Evolutionary conservation across 2,113 vertebrate species (phyloP), one percentile per base, ranked within the genome.

Genomic region (Prolemur simus): DNA sequence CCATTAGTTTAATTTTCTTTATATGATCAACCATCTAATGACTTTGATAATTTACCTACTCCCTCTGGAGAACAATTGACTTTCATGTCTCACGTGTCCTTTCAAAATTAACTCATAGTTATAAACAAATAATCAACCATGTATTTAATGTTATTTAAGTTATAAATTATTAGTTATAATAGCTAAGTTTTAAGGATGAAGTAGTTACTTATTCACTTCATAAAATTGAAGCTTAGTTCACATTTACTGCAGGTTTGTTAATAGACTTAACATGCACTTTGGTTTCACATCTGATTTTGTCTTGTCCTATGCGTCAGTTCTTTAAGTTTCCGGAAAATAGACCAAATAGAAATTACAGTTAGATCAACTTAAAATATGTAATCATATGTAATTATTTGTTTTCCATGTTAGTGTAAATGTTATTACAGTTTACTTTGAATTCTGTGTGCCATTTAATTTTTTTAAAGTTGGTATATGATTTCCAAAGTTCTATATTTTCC

Each of bases 1-100:
- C 95, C 91, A 83, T 97, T 97, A 96, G 77, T 66, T 84, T 94
- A 91, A 96, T 90, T 93, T 94, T 96, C 37, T 64, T 93, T 89
- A 85, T 20, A 68, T 56, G 23, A 49, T 34, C 56, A 92, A 63
- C 64, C 54, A 60, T 71, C 54, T 87, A 95, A 91, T 86, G 90
- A 90, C 47, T 69, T 94, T 81, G 45, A 54, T 91, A 73, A 94
- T 87, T 91, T 96, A 66, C 34, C 13, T 87, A 58, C 52, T 82
- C 29, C 82, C 23, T 87, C 73, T 71, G 54, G 34, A 96, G 78
- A 89, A 42, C 58, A 71, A 85, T 84, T 95, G 94, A 83, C 94
- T 94, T 95, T 96, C 91, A 93, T 89, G 42, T 84, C 47, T 77
- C 39, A 77, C 52, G 4, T 83, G 25, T 82, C 11, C 83, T 66